Evolutionary conservation across 2,797 vertebrate genomes (phyloP).

Genomic region (Falco naumanni): DNA sequence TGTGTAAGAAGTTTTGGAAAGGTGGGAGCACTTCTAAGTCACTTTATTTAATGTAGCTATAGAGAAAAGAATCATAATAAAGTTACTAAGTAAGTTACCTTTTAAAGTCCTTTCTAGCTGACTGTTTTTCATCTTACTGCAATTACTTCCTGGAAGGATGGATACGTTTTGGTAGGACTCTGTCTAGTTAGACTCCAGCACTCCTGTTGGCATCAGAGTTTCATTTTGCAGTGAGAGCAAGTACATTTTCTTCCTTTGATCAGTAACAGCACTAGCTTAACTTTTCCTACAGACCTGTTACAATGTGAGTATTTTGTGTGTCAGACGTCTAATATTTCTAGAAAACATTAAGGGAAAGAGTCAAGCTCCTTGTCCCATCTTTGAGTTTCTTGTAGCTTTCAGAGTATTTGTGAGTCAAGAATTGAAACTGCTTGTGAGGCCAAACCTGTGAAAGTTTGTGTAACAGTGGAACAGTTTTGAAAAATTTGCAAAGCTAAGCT

Average conservation of each 20-base stretch:
- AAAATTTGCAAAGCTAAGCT: not conserved
- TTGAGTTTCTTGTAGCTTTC: not conserved
- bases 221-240: not conserved
- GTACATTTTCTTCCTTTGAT: not conserved
- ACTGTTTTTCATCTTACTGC: not conserved
- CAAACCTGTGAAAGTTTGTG: not conserved
- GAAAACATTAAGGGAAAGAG: not conserved
- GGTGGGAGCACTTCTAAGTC: not conserved
- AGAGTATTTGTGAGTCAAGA: not conserved
- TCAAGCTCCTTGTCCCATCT: not conserved
- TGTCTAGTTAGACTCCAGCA: not conserved
- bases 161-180: not conserved
- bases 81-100: not conserved
- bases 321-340: not conserved
- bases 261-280: not conserved
- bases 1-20: not conserved
- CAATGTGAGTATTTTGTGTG: not conserved
- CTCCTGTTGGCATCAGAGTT: not conserved
- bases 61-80: not conserved
- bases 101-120: not conserved
- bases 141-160: not conserved
- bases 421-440: not conserved
- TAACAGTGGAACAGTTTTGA: not conserved
- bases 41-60: not conserved
- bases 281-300: not conserved